A percentile compares a stretch with the other conserved stretches of the same genome.
Evolutionary conservation across 2,888 invertebrate species (phyloP).

Genomic region (Ethmia dodecea): DNA sequence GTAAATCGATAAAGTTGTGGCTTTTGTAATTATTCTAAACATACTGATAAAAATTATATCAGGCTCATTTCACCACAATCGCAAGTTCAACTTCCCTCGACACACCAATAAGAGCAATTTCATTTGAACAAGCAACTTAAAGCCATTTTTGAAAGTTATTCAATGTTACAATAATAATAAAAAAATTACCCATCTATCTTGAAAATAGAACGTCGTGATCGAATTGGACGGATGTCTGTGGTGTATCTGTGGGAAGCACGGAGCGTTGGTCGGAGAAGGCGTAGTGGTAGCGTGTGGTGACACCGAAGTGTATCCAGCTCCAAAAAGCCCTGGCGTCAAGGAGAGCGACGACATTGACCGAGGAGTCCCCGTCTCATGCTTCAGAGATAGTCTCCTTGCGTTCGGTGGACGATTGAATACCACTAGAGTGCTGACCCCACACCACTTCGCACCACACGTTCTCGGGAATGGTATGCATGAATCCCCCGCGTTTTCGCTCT

Average conservation of each 20-base stretch:
- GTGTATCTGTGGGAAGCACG: slow-evolving; percentile 67
- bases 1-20: too few relatives aligned
- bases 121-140: too few relatives aligned
- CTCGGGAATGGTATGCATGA: slow-evolving; percentile 95
- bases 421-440: slow-evolving; percentile 90
- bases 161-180: too few relatives aligned
- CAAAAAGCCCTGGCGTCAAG: slow-evolving; percentile 51
- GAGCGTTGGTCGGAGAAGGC: slow-evolving; percentile 68
- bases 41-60: too few relatives aligned
- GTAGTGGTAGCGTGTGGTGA: slow-evolving; percentile 72
- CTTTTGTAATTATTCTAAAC: too few relatives aligned
- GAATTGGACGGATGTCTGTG: slow-evolving; percentile 77
- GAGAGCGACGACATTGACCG: slow-evolving; percentile 69
- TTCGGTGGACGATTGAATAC: slow-evolving; percentile 89
- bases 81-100: too few relatives aligned
- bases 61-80: too few relatives aligned
- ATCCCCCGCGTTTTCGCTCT: slow-evolving; percentile 78
- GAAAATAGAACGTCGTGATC: slow-evolving; percentile 88
- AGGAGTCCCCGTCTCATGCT: slow-evolving; percentile 86
- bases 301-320: slow-evolving; percentile 53
- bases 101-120: too few relatives aligned
- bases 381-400: slow-evolving; percentile 81
- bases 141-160: too few relatives aligned
- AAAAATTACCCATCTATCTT: slow-evolving; percentile 84
- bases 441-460: slow-evolving; percentile 95